A percentile compares a stretch with the other conserved stretches of the same genome.
These are phyloP conservation scores for Trogon surrucura DNA, from an alignment of 2,113 vertebrate genomes.

Conservation along the genomic window DNA sequence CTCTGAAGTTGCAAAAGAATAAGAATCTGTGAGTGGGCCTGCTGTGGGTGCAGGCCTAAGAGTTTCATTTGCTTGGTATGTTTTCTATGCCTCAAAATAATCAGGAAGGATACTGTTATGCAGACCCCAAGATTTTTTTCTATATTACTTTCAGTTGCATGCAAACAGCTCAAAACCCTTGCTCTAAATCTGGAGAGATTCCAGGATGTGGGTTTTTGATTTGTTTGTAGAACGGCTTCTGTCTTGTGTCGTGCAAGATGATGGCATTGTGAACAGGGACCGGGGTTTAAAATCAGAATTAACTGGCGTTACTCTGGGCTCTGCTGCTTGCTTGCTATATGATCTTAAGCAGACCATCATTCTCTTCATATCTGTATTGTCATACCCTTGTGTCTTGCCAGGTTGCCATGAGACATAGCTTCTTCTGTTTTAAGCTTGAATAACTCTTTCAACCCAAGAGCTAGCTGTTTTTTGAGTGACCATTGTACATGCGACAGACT, in stretches of 20 bases:
- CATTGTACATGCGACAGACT: background rate
- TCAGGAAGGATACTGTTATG: conserved; percentile 14
- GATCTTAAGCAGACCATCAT: background rate
- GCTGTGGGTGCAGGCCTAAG: background rate
- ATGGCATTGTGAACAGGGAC: background rate
- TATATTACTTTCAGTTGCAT: conserved; percentile 24
- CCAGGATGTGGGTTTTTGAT: background rate
- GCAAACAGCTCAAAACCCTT: conserved; percentile 3
- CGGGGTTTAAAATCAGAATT: conserved; percentile 1
- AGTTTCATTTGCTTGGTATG: conserved; percentile 45
- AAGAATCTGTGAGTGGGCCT: conserved; percentile 29
- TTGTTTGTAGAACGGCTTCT: background rate
- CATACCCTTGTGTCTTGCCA: background rate
- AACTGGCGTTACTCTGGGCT: background rate
- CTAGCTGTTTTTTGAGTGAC: background rate
- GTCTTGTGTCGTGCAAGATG: background rate
- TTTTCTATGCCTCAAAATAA: conserved; percentile 24
- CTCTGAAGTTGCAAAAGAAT: background rate
- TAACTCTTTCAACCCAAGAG: background rate
- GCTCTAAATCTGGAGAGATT: background rate
- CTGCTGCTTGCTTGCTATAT: background rate
- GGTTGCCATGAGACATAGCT: background rate
- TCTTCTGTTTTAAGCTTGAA: background rate
- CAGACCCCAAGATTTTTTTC: conserved; percentile 22
- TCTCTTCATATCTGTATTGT: background rate